A percentile compares a stretch with the other conserved stretches of the same genome.
Conservation (phyloP, 2,113 vertebrate species). For the Macroglossus sobrinus region DNA sequence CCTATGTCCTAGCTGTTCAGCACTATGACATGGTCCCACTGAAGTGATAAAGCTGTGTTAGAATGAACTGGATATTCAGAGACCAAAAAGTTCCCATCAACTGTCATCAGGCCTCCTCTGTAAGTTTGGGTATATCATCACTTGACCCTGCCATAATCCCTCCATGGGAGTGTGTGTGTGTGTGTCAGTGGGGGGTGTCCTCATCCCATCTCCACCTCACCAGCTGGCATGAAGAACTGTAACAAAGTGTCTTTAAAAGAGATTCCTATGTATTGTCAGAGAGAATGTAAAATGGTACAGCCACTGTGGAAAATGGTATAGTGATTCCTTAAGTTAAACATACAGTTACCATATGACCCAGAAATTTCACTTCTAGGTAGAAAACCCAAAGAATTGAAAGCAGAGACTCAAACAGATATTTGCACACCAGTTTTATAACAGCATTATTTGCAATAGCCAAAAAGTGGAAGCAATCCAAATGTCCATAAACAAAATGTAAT, state of each 20-base stretch:
- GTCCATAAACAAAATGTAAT: neutral
- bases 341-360: neutral
- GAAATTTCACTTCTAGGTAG: neutral
- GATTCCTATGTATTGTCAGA: neutral
- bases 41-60: neutral
- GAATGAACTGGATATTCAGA: neutral
- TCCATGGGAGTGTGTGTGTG: neutral
- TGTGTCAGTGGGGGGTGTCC: neutral
- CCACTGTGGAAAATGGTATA: neutral
- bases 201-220: neutral
- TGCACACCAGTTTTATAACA: neutral
- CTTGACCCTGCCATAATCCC: neutral
- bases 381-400: neutral
- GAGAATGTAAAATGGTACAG: neutral
- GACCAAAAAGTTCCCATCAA: neutral
- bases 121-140: neutral
- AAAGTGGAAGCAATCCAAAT: neutral
- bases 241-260: neutral
- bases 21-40: neutral
- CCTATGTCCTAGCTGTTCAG: neutral
- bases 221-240: neutral
- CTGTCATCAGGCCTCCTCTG: neutral
- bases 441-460: neutral
- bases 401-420: neutral
- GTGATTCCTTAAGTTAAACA: neutral